Evolutionary conservation across 2,113 vertebrate species (phyloP), one percentile per base, ranked within the genome.

Genomic region (Dicerorhinus sumatrensis): DNA sequence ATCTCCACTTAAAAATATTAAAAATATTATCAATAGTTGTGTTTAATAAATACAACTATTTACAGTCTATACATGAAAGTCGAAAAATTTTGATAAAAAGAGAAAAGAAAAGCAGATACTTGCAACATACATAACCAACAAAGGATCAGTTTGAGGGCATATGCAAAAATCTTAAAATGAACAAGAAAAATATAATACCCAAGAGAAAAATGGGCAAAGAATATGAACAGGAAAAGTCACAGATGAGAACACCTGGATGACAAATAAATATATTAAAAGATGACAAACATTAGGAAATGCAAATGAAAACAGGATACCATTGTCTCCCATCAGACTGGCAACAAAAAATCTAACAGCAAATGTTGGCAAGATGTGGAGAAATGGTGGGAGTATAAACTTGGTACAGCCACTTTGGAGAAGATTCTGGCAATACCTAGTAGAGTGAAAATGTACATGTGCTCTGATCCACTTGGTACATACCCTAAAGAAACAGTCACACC

Each of bases 221-320:
- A 67, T 39, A 48, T 21, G 12, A 83, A 84, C 3, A 80, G 76
- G 36, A 67, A 91, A 95, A 93, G 56, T 84, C 65, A 63, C 21
- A 94, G 77, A 92, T 89, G 48, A 96, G 51, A 89, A 75, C 31
- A 80, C 11, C 9, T 92, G 14, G 89, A 89, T 88, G 36, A 94
- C 76, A 70, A 88, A 62, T 76, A 67, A 81, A 88, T 36, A 54
- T 36, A 27, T 87, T 11, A 96, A 87, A 82, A 75, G 42, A 85
- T 73, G 23, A 88, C 36, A 69, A 82, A 56, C 29, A 75, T 51
- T 46, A 96, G 70, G 42, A 86, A 70, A 84, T 90, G 27, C 21
- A 76, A 72, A 82, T 89, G 48, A 91, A 85, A 86, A 90, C 21
- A 79, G 89, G 91, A 65, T 63, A 82, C 58, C n/a, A 69, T 14